Conservation (phyloP, 2,888 invertebrate species). For the Agriopis aurantiaria region DNA sequence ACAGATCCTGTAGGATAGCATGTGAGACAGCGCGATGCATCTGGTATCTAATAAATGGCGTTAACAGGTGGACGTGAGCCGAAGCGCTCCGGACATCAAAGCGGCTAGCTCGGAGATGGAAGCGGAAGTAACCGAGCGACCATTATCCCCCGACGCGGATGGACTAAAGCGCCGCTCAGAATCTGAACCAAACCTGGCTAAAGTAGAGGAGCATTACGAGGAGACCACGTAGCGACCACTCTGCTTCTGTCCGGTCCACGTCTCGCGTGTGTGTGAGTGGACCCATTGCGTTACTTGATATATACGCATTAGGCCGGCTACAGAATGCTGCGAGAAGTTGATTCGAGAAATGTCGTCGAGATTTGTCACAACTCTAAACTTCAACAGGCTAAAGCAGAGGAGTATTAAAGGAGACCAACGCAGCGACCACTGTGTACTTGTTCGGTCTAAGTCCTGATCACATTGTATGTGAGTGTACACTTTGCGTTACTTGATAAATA, state of each 20-base stretch:
- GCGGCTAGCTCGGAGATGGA: constrained; percentile 54
- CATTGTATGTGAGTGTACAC: not conserved
- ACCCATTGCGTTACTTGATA: constrained; percentile 10
- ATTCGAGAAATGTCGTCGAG: not conserved
- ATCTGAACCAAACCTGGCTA: constrained; percentile 88
- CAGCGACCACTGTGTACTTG: not conserved
- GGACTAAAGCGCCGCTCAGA: constrained; percentile 87
- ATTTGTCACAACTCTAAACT: not conserved
- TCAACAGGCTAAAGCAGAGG: not conserved
- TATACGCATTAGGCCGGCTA: not conserved
- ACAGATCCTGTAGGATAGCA: not conserved
- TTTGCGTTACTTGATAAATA: not conserved
- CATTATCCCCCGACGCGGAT: constrained; percentile 69
- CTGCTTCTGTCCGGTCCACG: constrained; percentile 37
- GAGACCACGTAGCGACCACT: constrained; percentile 62
- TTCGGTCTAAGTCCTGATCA: not conserved
- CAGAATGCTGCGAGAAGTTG: not conserved
- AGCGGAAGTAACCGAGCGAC: constrained; percentile 60
- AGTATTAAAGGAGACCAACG: not conserved
- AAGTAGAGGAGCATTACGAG: constrained; percentile 77
- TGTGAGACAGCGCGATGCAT: too few relatives aligned
- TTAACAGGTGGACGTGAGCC: constrained; percentile 80
- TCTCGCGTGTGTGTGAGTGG: constrained; percentile 14
- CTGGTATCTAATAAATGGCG: not conserved
- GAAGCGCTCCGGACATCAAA: constrained; percentile 88